Evolutionary conservation across 2,888 invertebrate genomes (phyloP).

Genomic region (Chrysolina haemoptera): DNA sequence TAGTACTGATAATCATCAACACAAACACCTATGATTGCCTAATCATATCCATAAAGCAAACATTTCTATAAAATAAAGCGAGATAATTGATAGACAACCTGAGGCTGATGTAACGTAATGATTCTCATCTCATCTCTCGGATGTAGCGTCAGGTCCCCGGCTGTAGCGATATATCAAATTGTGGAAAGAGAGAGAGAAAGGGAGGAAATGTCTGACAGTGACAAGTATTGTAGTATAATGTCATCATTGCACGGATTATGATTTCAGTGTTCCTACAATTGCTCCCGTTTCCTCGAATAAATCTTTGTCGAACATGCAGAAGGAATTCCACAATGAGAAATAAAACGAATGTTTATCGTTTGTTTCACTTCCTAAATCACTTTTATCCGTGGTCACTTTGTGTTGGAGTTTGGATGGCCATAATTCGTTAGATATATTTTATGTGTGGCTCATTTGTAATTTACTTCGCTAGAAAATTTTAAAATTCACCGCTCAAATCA

Average conservation of each 20-base stretch:
- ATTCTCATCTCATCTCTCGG: conserved; percentile 16
- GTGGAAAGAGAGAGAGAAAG: conserved; percentile 39
- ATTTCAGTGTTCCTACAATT: conserved; percentile 62
- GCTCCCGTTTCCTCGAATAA: conserved; percentile 56
- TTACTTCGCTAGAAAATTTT: too few relatives aligned
- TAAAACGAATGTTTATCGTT: conserved; percentile 10
- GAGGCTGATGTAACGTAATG: conserved; percentile 16
- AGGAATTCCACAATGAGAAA: background rate
- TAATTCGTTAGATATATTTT: background rate
- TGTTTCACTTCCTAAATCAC: conserved; percentile 8
- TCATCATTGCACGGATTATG: conserved; percentile 61
- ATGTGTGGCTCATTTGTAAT: too few relatives aligned
- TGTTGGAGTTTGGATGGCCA: background rate
- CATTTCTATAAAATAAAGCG: conserved; percentile 7
- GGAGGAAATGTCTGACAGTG: conserved; percentile 61
- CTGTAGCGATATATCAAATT: conserved; percentile 60
- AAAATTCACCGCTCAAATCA: too few relatives aligned
- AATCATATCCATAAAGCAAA: background rate
- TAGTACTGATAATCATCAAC: background rate
- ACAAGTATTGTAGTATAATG: conserved; percentile 64
- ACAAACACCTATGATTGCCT: background rate
- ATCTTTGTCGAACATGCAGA: conserved; percentile 37
- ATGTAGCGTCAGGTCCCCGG: conserved; percentile 26
- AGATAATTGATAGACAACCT: conserved; percentile 30
- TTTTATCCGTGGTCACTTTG: background rate